phyloP scores from a whole-genome alignment of 2,113 vertebrate genomes.

The Muscicapa adusta region DNA sequence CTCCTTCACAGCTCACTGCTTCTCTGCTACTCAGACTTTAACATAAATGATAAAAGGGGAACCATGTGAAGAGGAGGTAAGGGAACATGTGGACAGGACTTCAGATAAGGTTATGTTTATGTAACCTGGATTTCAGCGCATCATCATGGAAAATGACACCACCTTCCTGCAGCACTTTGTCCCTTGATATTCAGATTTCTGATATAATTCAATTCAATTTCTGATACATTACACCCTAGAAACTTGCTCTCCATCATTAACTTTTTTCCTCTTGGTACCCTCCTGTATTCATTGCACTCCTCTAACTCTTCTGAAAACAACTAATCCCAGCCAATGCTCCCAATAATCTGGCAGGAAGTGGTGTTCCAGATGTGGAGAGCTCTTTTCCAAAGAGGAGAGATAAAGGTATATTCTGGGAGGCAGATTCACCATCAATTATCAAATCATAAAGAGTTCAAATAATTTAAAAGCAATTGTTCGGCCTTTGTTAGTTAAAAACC shows the following conservation, averaged over 20 bases:
- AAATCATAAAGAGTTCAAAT: background rate
- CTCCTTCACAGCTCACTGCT: background rate
- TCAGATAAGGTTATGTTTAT: background rate
- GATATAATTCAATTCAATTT: background rate
- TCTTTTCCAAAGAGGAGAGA: background rate
- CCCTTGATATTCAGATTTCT: background rate
- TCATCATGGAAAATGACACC: background rate
- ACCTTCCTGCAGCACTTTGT: background rate
- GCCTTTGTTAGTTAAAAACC: background rate
- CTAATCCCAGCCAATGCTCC: background rate
- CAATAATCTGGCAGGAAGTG: background rate
- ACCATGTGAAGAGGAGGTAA: background rate
- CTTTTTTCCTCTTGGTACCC: background rate
- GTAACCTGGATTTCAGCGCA: background rate
- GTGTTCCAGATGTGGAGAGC: background rate
- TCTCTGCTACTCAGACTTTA: background rate
- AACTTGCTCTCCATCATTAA: background rate
- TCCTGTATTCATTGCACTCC: background rate
- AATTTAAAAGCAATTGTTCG: rapidly evolving
- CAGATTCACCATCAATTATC: background rate
- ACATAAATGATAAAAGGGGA: background rate
- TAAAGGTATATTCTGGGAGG: background rate
- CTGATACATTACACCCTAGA: background rate
- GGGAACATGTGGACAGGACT: background rate
- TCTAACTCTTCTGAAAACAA: background rate